Evolutionary conservation across 1,140 invertebrate species (phyloP), one percentile per base, ranked within the genome.

Genomic region (Nymphalis io): DNA sequence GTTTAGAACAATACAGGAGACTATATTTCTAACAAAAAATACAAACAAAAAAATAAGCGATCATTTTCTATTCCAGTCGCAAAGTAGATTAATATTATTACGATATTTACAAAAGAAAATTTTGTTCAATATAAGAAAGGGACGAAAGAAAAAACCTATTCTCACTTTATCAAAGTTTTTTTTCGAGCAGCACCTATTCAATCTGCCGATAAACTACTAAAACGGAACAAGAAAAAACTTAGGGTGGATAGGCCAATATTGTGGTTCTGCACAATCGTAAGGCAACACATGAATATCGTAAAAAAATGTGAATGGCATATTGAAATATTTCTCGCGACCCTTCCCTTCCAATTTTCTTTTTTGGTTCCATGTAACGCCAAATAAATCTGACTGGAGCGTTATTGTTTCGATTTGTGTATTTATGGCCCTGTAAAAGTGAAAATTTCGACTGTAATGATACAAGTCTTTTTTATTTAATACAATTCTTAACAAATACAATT

Each of bases 271-370:
- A 72, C 75, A 84, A 80, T 83, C 83, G 79, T 80, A 77, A 79
- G 78, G 81, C 74, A 75, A 69, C 81, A 80, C 80, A 85, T 83
- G 83, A 84, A 76, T 81, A 80, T 87, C 83, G 80, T 88, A 87
- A 88, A 87, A n/a, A 85, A 87, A 85, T 85, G 76, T 80, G 83
- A 85, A 87, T 81, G 81, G 84, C 86, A 85, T 88, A 88, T 88
- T 87, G 86, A 88, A 87, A 88, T 87, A 87, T 87, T 86, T 76
- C 76, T 78, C 76, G 77, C 79, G 83, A 84, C 79, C 82, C 81
- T 85, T 80, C 80, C 72, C 73, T 73, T 78, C 74, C 76, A 80
- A 83, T 82, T 84, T 83, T 81, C 83, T 73, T 72, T 81, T 75
- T 70, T 61, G 71, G 75, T 76, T 70, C 76, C 53, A 72, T 78